Conservation (phyloP, 2,797 vertebrate genomes). For the Chelidonichthys spinosus region DNA sequence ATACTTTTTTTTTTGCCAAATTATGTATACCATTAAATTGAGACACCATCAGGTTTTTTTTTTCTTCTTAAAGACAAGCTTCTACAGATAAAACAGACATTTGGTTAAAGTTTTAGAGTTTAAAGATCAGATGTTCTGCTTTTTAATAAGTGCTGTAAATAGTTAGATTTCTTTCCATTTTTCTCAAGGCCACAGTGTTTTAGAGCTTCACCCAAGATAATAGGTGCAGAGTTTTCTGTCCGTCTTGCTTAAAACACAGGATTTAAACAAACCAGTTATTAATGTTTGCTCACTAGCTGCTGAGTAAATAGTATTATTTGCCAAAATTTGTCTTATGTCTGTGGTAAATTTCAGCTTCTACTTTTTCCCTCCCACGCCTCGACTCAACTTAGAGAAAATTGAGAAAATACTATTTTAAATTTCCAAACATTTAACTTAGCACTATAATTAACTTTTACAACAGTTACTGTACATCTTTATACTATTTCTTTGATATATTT, state of each 20-base stretch:
- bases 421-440: conserved; percentile 36
- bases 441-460: conserved; percentile 24
- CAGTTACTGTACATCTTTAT: conserved; percentile 1
- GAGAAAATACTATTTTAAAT: conserved; percentile 17
- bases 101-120: background rate
- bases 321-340: conserved; percentile 31
- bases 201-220: conserved; percentile 1
- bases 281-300: conserved; percentile 39
- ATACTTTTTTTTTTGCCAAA: background rate
- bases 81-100: conserved; percentile 2
- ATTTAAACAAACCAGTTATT: conserved; percentile 35
- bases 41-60: background rate
- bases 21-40: background rate
- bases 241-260: conserved; percentile 18
- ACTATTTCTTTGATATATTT: background rate
- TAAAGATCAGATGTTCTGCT: background rate
- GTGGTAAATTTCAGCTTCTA: conserved; percentile 19
- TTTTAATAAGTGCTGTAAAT: conserved; percentile 5
- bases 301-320: conserved; percentile 45
- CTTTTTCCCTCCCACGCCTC: background rate
- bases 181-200: conserved; percentile 39
- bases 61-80: background rate
- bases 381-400: conserved; percentile 4
- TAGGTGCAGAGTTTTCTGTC: conserved; percentile 24
- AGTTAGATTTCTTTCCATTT: conserved; percentile 21